Conservation (phyloP, 2,797 vertebrate species). For the Decapterus maruadsi region DNA sequence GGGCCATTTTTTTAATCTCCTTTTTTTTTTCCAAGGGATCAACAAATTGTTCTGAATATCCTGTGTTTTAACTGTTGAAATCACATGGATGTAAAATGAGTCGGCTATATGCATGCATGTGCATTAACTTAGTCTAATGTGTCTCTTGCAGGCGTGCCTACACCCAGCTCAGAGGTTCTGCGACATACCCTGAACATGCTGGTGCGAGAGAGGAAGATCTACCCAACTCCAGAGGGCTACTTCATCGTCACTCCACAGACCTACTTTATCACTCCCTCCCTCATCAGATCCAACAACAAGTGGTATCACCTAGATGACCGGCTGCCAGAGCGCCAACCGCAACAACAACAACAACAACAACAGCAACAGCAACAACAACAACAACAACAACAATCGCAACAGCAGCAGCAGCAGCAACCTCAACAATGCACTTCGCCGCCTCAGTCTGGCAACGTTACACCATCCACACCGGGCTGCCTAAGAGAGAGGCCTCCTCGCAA, state of each 20-base stretch:
- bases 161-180: constrained; percentile 97
- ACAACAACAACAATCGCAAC: constrained; percentile 86
- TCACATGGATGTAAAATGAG: not conserved
- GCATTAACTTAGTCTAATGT: constrained; percentile 13
- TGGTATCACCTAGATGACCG: constrained; percentile 99
- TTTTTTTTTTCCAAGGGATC: not conserved
- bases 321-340: constrained; percentile 91
- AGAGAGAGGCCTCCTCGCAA: constrained; percentile 95
- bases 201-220: constrained; percentile 99
- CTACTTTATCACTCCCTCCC: constrained; percentile 99
- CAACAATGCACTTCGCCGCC: constrained; percentile 93
- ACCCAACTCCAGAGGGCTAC: constrained; percentile 98
- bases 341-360: constrained; percentile 66
- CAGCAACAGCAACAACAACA: constrained; percentile 79
- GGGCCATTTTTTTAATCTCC: not conserved
- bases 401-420: constrained; percentile 73
- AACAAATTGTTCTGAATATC: not conserved
- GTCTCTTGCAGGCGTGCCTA: constrained; percentile 92
- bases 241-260: constrained; percentile 99
- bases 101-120: not conserved
- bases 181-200: constrained; percentile 98
- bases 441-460: constrained; percentile 93
- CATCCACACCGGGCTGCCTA: constrained; percentile 94
- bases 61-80: constrained; percentile 14
- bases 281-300: constrained; percentile 99